A percentile compares a stretch with the other conserved stretches of the same genome.
These are phyloP conservation scores for Gymnosoma rotundatum DNA, from an alignment of 2,888 invertebrate genomes.

Conservation along the genomic window DNA sequence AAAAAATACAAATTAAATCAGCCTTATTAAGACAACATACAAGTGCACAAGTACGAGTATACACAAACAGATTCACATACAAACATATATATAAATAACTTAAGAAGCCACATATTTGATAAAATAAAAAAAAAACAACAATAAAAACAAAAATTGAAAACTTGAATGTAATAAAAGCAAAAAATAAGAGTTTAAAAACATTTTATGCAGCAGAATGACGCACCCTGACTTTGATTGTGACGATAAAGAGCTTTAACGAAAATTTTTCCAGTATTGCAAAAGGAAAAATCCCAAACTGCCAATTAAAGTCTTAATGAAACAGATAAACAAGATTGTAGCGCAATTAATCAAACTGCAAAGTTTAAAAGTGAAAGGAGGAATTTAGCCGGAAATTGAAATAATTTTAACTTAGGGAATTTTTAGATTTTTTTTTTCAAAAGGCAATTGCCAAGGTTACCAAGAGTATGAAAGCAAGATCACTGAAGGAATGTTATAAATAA, in stretches of 20 bases:
- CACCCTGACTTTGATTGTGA: conserved; percentile 13
- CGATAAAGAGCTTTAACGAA: conserved; percentile 27
- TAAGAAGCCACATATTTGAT: conserved; percentile 19
- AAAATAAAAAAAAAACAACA: background rate
- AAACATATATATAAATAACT: conserved; percentile 18
- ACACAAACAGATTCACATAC: background rate
- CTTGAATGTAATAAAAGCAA: background rate
- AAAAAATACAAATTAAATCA: conserved; percentile 19
- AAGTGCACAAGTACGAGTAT: background rate
- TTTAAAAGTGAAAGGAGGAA: background rate
- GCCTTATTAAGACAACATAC: conserved; percentile 50
- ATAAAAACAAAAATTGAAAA: background rate
- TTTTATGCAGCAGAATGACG: conserved; percentile 14
- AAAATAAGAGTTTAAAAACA: conserved; percentile 15
- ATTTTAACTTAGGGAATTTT: no score
- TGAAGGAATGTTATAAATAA: no score
- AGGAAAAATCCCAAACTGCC: conserved; percentile 58
- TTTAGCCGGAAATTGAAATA: background rate
- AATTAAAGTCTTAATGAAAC: conserved; percentile 32
- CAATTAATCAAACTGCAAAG: conserved; percentile 16
- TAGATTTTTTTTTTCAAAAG: no score
- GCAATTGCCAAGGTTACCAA: background rate
- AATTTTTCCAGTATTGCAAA: conserved; percentile 46
- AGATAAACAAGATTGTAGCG: conserved; percentile 8
- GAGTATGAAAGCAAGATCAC: no score